Conservation (phyloP, 2,888 invertebrate genomes). For the Pecten maximus region DNA sequence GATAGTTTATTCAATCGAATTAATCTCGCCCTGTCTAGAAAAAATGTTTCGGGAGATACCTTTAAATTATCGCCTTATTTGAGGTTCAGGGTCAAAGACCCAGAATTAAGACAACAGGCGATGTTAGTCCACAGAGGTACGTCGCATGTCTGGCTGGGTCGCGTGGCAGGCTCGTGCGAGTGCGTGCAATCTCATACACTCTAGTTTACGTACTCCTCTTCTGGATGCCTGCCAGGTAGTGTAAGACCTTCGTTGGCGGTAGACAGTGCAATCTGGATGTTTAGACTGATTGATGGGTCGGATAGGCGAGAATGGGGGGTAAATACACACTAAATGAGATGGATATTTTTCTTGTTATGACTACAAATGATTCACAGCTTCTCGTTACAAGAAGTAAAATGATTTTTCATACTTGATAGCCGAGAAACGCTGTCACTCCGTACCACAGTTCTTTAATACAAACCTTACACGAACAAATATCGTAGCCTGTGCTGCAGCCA, state of each 20-base stretch:
- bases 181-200: neutral
- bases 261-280: neutral
- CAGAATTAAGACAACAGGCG: neutral
- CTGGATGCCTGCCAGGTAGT: neutral
- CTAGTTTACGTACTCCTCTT: neutral
- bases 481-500: no score
- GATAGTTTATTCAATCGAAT: neutral
- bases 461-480: no score
- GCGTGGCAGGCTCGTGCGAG: constrained; percentile 17
- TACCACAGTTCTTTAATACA: neutral
- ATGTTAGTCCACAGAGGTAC: neutral
- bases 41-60: neutral
- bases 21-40: neutral
- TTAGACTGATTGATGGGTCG: neutral
- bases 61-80: neutral
- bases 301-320: neutral
- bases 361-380: constrained; percentile 16
- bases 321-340: neutral
- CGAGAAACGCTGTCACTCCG: neutral
- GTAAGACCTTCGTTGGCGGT: constrained; percentile 14
- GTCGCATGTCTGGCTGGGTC: neutral
- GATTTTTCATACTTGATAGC: neutral
- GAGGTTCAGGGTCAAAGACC: neutral
- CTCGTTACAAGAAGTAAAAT: neutral
- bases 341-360: neutral